phyloP scores from a whole-genome alignment of 2,797 vertebrate genomes.

The Accipiter minullus region DNA sequence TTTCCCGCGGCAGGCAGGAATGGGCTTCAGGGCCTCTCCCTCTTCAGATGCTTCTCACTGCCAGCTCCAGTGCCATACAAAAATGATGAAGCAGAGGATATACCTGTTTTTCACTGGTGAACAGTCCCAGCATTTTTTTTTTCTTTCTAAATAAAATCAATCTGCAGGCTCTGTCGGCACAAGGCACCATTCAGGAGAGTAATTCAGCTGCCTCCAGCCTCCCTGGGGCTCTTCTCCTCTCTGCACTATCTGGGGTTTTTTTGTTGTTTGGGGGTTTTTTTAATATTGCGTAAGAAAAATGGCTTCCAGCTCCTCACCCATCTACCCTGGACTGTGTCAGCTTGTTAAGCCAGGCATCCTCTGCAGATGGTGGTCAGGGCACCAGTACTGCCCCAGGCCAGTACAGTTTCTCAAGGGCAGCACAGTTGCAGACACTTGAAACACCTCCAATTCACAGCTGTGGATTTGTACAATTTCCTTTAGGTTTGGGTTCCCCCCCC shows the following conservation, averaged over 20 bases:
- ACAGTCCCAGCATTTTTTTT: background rate
- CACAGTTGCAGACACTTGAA: background rate
- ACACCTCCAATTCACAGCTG: background rate
- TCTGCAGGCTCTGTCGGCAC: background rate
- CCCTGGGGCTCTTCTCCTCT: background rate
- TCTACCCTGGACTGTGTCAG: background rate
- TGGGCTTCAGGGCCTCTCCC: background rate
- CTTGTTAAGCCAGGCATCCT: background rate
- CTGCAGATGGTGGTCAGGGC: background rate
- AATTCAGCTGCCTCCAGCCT: background rate
- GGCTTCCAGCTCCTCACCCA: background rate
- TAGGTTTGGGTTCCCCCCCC: background rate
- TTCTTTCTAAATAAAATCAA: background rate
- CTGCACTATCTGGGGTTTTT: background rate
- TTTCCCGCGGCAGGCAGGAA: fast-evolving
- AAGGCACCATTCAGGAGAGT: background rate
- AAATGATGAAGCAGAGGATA: background rate
- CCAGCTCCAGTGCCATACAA: background rate
- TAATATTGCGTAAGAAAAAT: background rate
- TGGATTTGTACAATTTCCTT: background rate
- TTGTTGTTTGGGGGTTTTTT: background rate
- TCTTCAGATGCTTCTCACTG: background rate
- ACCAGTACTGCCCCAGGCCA: background rate
- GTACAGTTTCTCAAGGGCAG: background rate
- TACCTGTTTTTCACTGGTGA: background rate